Conservation (phyloP, 2,797 vertebrate species). For the Sandelia bainsii region DNA sequence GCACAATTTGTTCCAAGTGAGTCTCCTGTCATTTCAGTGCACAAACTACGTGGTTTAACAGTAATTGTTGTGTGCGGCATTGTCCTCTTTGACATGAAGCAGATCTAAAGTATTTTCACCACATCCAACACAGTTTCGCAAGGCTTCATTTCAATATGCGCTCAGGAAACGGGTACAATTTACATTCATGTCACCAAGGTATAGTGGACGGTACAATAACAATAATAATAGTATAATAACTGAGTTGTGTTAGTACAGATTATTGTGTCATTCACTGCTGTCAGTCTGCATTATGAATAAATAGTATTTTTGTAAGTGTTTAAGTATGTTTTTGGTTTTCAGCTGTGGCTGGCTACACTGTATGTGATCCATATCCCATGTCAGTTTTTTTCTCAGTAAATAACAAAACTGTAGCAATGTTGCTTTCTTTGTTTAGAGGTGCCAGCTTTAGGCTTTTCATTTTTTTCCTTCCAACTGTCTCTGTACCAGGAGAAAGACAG, state of each 20-base stretch:
- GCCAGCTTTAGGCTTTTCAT: no score
- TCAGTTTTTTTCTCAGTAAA: background rate
- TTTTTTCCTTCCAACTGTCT: no score
- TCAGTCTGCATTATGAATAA: conserved; percentile 11
- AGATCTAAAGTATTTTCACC: conserved; percentile 2
- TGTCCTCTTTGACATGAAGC: conserved; percentile 8
- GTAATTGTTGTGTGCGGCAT: background rate
- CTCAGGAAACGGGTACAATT: background rate
- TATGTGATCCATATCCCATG: conserved; percentile 5
- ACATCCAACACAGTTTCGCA: background rate
- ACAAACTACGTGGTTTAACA: conserved; percentile 7
- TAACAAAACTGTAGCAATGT: conserved; percentile 4
- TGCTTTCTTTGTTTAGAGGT: background rate
- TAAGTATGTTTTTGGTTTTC: conserved; percentile 11
- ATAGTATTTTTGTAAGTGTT: conserved; percentile 8
- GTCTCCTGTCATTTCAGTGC: conserved; percentile 16
- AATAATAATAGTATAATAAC: no score
- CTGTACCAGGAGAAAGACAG: no score
- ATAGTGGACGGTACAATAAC: background rate
- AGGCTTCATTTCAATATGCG: background rate
- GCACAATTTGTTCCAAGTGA: conserved; percentile 35
- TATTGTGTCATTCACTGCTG: no score
- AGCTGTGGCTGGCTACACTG: conserved; percentile 6
- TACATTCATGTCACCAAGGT: background rate
- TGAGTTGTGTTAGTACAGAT: no score